Conservation (phyloP, 2,113 vertebrate species). For the Jaculus jaculus region DNA sequence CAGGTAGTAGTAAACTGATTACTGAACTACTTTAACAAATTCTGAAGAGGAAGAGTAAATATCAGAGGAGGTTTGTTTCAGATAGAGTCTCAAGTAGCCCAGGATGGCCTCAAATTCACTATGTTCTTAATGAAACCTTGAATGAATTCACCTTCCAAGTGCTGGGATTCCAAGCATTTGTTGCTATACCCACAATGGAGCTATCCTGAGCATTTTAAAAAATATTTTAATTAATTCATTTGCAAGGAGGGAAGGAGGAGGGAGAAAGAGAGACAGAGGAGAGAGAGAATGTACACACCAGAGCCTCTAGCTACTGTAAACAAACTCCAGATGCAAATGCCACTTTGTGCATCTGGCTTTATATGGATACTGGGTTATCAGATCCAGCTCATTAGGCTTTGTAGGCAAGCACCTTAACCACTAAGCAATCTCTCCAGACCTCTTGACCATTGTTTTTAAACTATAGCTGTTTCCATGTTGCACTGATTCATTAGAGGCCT, state of each 20-base stretch:
- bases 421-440: too few species aligned
- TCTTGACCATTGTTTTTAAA: not conserved
- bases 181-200: not conserved
- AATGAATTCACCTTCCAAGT: not conserved
- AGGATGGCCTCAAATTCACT: not conserved
- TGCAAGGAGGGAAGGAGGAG: too few species aligned
- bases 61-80: not conserved
- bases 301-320: too few species aligned
- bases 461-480: conserved; percentile 17
- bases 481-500: not conserved
- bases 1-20: conserved; percentile 17
- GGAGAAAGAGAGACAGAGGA: too few species aligned
- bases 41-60: conserved; percentile 22
- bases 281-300: too few species aligned
- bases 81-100: not conserved
- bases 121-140: not conserved
- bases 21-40: conserved; percentile 34
- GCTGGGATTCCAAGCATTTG: not conserved
- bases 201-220: not conserved
- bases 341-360: too few species aligned
- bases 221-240: conserved; percentile 10
- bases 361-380: too few species aligned
- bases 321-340: too few species aligned
- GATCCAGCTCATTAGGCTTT: too few species aligned
- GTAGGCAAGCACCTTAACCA: too few species aligned